Conservation (phyloP, 2,113 vertebrate genomes). For the Tragelaphus strepsiceros region DNA sequence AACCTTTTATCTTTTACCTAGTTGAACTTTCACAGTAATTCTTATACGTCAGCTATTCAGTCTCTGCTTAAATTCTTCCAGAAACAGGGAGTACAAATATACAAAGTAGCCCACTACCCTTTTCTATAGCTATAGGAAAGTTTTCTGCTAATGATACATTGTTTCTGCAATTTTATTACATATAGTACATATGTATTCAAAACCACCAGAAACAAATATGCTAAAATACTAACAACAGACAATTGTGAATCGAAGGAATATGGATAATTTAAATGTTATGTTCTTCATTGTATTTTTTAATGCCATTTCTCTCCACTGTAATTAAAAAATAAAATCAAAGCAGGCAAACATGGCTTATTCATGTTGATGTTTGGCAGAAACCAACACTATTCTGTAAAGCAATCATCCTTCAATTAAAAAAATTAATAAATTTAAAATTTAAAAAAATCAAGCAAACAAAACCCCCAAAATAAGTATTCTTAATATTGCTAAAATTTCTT, state of each 20-base stretch:
- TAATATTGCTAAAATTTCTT: neutral
- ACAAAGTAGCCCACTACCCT: neutral
- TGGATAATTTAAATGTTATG: neutral
- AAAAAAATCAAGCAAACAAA: neutral
- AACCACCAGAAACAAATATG: conserved; percentile 2
- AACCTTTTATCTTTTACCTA: neutral
- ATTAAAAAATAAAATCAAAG: neutral
- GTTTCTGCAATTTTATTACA: neutral
- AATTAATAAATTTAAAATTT: neutral
- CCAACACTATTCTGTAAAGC: neutral
- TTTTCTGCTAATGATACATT: neutral
- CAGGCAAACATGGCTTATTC: neutral
- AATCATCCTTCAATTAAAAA: neutral
- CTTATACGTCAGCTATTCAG: neutral
- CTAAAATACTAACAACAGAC: conserved; percentile 14
- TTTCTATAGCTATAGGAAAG: neutral
- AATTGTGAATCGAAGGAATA: conserved; percentile 9
- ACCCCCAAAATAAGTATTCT: neutral
- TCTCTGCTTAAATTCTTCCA: conserved; percentile 10
- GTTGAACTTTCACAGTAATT: neutral
- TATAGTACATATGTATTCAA: neutral
- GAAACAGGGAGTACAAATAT: neutral
- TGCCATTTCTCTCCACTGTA: neutral
- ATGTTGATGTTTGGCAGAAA: neutral
- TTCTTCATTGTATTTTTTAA: neutral